Base-by-base conservation (phyloP, 2,888 invertebrate genomes). In the Aphodius sticticus region DNA sequence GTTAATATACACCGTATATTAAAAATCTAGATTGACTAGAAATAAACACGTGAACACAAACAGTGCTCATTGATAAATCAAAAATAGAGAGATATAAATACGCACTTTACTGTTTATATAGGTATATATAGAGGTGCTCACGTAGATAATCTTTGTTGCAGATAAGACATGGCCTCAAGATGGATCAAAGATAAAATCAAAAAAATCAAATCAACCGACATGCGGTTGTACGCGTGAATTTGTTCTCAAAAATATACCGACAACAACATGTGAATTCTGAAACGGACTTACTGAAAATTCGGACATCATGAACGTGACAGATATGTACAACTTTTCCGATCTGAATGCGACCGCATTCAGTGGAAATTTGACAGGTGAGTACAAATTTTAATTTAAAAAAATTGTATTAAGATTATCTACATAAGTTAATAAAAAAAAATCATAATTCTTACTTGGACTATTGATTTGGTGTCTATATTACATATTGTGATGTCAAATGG, bases 111-210 rank as follows among this genome's bases (percentile, higher is more conserved):
- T 26, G 26, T 26, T 26, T 53, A 12, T 53, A 53, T 53, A 53
- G 12, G 1, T 53, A 12, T 9, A 53, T 7, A 53, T 53, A 12
- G 7, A 53, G 12, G 53, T 53, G 4, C 53, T 53, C 12, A 53
- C 7, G 12, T 53, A 2, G 53, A 53, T 53, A 9, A 53, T 53
- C 53, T 53, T 53, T 53, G 53, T 53, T 53, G 53, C 53, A 53
- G 53, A 53, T 53, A 53, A 53, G 53, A 53, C 53, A 53, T 53
- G 53, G 53, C 53, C 53, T 53, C 53, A 53, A 53, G 53, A 53
- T 53, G 53, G 53, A 53, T 12, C 12, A 7, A 3, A 53, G 53
- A 53, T 53, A 53, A 53, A 53, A 53, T 53, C 53, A 53, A 53
- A 12, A 53, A 53, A 53, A 53, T 53, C 53, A 53, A 53, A 5